Base-by-base conservation (phyloP, 2,797 vertebrate genomes). In the Pseudomugil gertrudae region DNA sequence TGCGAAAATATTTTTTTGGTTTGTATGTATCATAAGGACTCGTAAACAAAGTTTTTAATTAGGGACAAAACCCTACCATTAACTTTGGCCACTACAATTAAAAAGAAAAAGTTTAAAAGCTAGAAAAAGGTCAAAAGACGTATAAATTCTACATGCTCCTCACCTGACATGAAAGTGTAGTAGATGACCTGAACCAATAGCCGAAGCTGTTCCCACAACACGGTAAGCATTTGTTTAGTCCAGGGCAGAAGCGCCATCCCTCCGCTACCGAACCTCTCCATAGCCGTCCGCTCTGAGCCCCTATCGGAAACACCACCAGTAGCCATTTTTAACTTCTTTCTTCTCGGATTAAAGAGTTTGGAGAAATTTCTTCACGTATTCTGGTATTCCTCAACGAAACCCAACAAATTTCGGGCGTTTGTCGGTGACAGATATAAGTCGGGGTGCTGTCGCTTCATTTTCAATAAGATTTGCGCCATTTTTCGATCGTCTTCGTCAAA, bases 101-200 rank as follows among this genome's bases (percentile, higher is more conserved):
- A 32, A 32, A 32, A 32, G 8, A 32, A 32, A 9, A 32, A 9
- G n/a, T 45, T 21, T 45, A 10, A 21, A 45, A 2, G n/a, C n/a
- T n/a, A n/a, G n/a, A n/a, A n/a, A n/a, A n/a, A 21, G n/a, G n/a
- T 43, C n/a, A 45, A 45, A 45, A 45, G n/a, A 43, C 8, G 2
- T 9, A 43, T 43, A 2, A 5, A 4, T 1, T 7, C 1, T 0
- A 1, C 3, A 3, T n/a, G 8, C 13, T 35, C 10, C 82, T 80
- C 64, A 95, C 94, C 94, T 50, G 93, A 87, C 65, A 93, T 63
- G 40, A 93, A 90, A n/a, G 84, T 91, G 89, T 91, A 94, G 84
- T 93, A 94, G 10, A 95, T 94, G 69, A 95, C 84, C 24, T 94
- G 92, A 1, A 94, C 69, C 80, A 95, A 73, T 73, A 94, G 53